Conservation (phyloP, 1,140 invertebrate genomes). For the Galendromus occidentalis region DNA sequence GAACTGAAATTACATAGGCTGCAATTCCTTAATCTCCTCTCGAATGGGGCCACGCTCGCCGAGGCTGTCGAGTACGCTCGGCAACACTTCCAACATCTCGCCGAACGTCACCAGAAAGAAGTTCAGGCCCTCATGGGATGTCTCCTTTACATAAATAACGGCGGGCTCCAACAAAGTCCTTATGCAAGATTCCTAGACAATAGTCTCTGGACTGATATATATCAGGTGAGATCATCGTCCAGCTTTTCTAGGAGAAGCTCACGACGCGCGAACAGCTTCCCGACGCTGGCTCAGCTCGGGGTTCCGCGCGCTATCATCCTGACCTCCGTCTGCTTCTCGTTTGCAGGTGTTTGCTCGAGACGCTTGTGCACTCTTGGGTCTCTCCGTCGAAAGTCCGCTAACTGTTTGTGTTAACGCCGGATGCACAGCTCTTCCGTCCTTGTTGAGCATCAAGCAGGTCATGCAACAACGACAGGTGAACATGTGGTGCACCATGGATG, state of each 20-base stretch:
- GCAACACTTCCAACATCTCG: constrained; percentile 59
- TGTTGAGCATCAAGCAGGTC: constrained; percentile 82
- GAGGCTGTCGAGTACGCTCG: constrained; percentile 72
- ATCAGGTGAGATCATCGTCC: constrained; percentile 43
- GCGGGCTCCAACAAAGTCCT: constrained; percentile 48
- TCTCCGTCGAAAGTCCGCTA: constrained; percentile 64
- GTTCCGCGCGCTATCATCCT: no score
- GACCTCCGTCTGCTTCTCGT: no score
- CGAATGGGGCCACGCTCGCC: constrained; percentile 42
- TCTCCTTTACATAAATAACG: constrained; percentile 42
- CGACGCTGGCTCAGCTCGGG: no score
- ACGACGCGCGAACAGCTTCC: no score
- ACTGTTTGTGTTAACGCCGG: constrained; percentile 67
- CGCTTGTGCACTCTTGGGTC: constrained; percentile 68
- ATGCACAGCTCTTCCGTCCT: constrained; percentile 70
- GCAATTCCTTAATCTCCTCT: constrained; percentile 47
- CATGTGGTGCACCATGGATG: constrained; percentile 86
- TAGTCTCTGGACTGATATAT: constrained; percentile 60
- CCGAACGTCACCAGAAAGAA: constrained; percentile 55
- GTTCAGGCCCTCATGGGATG: constrained; percentile 74
- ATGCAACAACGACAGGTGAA: constrained; percentile 86
- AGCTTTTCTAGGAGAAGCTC: no score
- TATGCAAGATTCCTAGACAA: constrained; percentile 56
- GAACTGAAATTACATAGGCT: constrained; percentile 68
- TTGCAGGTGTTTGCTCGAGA: constrained; percentile 57